Base-by-base conservation (phyloP, 2,113 vertebrate genomes). In the Nanorana parkeri region DNA sequence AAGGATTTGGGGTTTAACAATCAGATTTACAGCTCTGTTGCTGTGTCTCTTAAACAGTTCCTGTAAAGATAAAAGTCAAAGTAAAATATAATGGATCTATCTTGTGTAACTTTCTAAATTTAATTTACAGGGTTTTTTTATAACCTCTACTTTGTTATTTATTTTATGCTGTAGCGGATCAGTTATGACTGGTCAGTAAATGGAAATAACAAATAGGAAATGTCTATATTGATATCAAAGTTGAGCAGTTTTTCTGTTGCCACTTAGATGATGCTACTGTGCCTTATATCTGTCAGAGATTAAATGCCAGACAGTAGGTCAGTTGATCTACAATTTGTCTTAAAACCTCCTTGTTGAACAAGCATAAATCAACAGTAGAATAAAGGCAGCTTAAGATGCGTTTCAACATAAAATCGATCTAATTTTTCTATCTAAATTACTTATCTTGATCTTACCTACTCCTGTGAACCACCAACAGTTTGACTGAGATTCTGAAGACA, bases 361-460 rank as follows among this genome's bases (percentile, higher is more conserved):
- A 66, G 85, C 84, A 75, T 17, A 41, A 83, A 80, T 63, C 1
- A 69, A 68, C 86, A 79, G 74, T 63, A 73, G 61, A 54, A 51
- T 67, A 84, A 82, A 80, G 5, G 17, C 74, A n/a, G 54, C 72
- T 17, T 41, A 65, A 52, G 17, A 17, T 54, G 15, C 6, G 0
- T 78, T 77, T 61, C 66, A 76, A 61, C 15, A 0, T 0, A 67
- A 11, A 65, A 56, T 36, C 85, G 2, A 65, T 78, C 76, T 67
- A 23, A 28, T 66, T 55, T n/a, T 64, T 73, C 63, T 54, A 20
- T 64, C 63, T 78, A 17, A 21, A 66, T 66, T 47, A 55, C 47
- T 78, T 55, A 78, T 78, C 63, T 78, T 23, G 29, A 55, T 55
- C 55, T 41, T 78, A 51, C 8, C 19, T 78, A 67, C 63, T 10